Evolutionary conservation across 2,797 vertebrate species (phyloP).

Genomic region (Cyclopterus lumpus): DNA sequence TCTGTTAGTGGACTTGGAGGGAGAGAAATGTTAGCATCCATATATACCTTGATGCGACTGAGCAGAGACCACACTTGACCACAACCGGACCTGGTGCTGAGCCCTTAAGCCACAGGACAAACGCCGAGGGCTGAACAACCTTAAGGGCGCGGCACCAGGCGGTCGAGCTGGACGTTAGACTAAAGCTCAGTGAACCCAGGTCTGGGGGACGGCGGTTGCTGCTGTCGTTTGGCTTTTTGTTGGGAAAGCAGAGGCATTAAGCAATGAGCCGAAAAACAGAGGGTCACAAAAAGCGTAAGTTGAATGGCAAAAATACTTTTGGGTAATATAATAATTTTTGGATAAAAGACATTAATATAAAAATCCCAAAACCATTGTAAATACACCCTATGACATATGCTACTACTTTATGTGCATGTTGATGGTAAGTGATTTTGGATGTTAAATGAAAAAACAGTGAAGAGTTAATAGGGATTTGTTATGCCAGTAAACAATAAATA

Average conservation of each 20-base stretch:
- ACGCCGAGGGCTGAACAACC: conserved; percentile 12
- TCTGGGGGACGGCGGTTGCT: conserved; percentile 29
- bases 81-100: conserved; percentile 37
- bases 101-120: conserved; percentile 10
- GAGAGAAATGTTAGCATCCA: conserved; percentile 77
- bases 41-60: conserved; percentile 57
- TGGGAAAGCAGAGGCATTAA: conserved; percentile 62
- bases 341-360: neutral
- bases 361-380: conserved; percentile 9
- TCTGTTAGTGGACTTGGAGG: conserved; percentile 90
- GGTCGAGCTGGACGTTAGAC: conserved; percentile 40
- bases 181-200: conserved; percentile 28
- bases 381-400: conserved; percentile 1
- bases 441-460: conserved; percentile 30
- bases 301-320: conserved; percentile 3
- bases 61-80: conserved; percentile 55
- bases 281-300: conserved; percentile 24
- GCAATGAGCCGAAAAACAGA: conserved; percentile 58
- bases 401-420: neutral
- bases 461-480: neutral
- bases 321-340: neutral
- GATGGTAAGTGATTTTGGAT: conserved; percentile 3
- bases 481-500: conserved; percentile 3
- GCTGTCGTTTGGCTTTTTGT: conserved; percentile 40
- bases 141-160: conserved; percentile 20